A percentile compares a stretch with the other conserved stretches of the same genome.
These are phyloP conservation scores for Eulemur mongoz DNA, from an alignment of 2,797 vertebrate species.

Conservation along the genomic window DNA sequence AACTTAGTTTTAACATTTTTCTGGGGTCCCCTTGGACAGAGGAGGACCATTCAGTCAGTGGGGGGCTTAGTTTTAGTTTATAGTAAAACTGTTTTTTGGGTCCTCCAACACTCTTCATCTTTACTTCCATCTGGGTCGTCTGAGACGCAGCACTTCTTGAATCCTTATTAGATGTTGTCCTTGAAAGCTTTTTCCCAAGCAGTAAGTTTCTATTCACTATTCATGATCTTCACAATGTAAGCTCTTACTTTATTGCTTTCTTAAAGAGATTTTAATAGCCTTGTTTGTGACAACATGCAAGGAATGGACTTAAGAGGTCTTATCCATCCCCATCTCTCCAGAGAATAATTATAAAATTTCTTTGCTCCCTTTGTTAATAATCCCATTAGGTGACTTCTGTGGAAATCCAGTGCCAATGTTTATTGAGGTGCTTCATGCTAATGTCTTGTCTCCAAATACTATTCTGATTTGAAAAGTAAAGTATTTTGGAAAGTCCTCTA, in stretches of 20 bases:
- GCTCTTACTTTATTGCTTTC: neutral
- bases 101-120: accelerated
- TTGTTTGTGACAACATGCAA: neutral
- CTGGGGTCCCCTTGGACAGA: neutral
- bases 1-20: neutral
- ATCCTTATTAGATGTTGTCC: neutral
- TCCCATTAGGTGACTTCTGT: neutral
- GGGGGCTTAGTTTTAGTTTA: neutral
- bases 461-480: neutral
- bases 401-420: neutral
- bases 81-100: neutral
- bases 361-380: constrained; percentile 3
- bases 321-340: too few species aligned
- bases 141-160: neutral
- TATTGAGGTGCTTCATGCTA: neutral
- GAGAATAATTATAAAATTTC: neutral
- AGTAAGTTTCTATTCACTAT: neutral
- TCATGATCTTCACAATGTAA: neutral
- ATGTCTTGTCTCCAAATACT: neutral
- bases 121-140: neutral
- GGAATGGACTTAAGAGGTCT: neutral
- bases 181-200: neutral
- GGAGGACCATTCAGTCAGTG: neutral
- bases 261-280: neutral
- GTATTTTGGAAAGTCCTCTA: neutral